Evolutionary conservation across 2,888 invertebrate species (phyloP), one percentile per base, ranked within the genome.

Genomic region (Sinotaia quadrata): DNA sequence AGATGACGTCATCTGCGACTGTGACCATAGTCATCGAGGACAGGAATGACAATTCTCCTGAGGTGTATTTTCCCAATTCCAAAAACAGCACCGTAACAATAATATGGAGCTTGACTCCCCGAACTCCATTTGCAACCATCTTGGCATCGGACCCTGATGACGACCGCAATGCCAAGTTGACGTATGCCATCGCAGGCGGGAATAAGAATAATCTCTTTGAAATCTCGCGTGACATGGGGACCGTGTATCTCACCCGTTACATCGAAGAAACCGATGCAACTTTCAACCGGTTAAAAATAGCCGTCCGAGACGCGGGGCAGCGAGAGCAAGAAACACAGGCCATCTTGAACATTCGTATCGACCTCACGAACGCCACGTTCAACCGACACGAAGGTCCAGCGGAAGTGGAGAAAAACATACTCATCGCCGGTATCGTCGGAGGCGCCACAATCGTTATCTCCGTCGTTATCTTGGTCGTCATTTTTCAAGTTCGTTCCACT

Each of bases 141-240:
- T 91, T 94, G 81, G 98, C 98, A 0, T 93, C 93, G 0, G 99
- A 99, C 88, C 93, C 94, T 0, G 99, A 99, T 88, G 92, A 94
- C 62, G 98, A 97, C 0, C 91, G 93, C 36, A 98, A 99, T 89
- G 95, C 96, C 2, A 95, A 94, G 0, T 93, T 99, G 67, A 92
- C 97, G 58, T 99, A 96, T 89, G 95, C 95, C 12, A 96, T 98
- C 79, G 96, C 97, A 75, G 96, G 97, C 7, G 97, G 98, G 29
- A 97, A 98, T 89, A 94, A 94, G 0, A 95, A 95, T 85, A 94
- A 95, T 75, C 94, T 95, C 84, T 97, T 98, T 87, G 93, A 95
- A 0, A 96, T 98, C 33, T 97, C 98, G 89, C 94, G 95, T 67
- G 91, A 95, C 81, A 94, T 94, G 69, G 98, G 98, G 0, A 95